Conservation (phyloP, 2,888 invertebrate species). For the Dryobota labecula region DNA sequence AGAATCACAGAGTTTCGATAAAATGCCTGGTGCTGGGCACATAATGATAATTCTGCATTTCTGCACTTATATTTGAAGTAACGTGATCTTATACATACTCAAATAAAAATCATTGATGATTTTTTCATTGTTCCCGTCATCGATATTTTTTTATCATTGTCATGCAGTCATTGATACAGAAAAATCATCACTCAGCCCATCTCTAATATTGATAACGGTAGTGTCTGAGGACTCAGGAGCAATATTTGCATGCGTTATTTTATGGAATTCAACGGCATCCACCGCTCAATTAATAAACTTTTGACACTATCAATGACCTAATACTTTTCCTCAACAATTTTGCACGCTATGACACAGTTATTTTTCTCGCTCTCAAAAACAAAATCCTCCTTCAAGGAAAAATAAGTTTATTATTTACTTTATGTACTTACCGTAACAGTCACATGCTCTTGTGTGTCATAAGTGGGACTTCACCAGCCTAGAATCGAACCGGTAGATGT, state of each 20-base stretch:
- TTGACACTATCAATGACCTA: neutral
- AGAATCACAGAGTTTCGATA: too few species aligned
- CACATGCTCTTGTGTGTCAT: slow-evolving; percentile 38
- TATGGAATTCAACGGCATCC: neutral
- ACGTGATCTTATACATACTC: too few species aligned
- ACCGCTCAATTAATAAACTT: neutral
- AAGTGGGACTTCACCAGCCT: slow-evolving; percentile 32
- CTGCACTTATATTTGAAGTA: too few species aligned
- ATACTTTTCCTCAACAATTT: slow-evolving; percentile 48
- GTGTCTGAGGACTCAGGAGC: neutral
- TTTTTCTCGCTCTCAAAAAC: slow-evolving; percentile 43
- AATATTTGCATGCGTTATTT: too few species aligned
- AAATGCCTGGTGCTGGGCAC: too few species aligned
- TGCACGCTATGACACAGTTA: slow-evolving; percentile 34
- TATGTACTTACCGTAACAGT: slow-evolving; percentile 1
- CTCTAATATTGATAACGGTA: too few species aligned
- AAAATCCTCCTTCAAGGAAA: slow-evolving; percentile 42
- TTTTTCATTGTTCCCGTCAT: too few species aligned
- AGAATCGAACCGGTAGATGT: slow-evolving; percentile 43
- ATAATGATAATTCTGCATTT: too few species aligned
- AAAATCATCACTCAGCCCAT: too few species aligned
- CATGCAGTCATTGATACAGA: too few species aligned
- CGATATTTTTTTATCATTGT: too few species aligned
- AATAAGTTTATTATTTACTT: slow-evolving; percentile 43
- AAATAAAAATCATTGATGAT: too few species aligned